Evolutionary conservation across 1,140 invertebrate genomes (phyloP).

Genomic region (Pogonognathellus flavescens): DNA sequence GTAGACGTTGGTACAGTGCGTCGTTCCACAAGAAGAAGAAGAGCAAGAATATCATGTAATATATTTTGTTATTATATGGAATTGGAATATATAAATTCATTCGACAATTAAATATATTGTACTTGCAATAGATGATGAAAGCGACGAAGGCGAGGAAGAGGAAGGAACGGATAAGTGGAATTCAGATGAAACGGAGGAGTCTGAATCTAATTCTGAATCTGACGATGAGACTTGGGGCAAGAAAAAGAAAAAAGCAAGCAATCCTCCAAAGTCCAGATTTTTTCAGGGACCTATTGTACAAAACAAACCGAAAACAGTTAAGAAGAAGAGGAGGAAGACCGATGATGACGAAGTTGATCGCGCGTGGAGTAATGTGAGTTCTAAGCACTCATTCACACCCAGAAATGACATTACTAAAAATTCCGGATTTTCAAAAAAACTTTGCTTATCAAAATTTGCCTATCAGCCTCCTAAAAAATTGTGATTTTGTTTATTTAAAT

Average conservation of each 20-base stretch:
- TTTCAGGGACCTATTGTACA: conserved; percentile 18
- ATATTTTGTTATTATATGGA: not conserved
- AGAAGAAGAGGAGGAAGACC: conserved; percentile 60
- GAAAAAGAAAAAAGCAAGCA: conserved; percentile 64
- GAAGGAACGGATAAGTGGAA: conserved; percentile 73
- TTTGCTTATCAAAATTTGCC: conserved; percentile 51
- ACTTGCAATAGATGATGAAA: conserved; percentile 71
- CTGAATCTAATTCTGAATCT: conserved; percentile 74
- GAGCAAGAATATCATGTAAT: conserved; percentile 71
- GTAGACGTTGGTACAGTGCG: conserved; percentile 70
- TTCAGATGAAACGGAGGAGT: conserved; percentile 72
- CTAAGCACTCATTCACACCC: not conserved
- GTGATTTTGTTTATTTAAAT: not conserved
- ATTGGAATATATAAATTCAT: not conserved
- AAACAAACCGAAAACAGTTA: conserved; percentile 26
- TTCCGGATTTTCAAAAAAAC: not conserved
- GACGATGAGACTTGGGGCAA: conserved; percentile 75
- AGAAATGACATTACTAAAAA: not conserved
- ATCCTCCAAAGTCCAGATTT: conserved; percentile 52
- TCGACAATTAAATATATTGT: not conserved
- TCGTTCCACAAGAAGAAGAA: conserved; percentile 75
- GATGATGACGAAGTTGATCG: conserved; percentile 66
- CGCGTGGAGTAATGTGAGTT: conserved; percentile 52
- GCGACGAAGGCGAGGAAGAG: conserved; percentile 70
- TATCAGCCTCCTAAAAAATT: conserved; percentile 52